Percentiles rank a stretch among this genome's conserved stretches.
Conservation (phyloP, 2,888 invertebrate species). For the Cheilosia variabilis region DNA sequence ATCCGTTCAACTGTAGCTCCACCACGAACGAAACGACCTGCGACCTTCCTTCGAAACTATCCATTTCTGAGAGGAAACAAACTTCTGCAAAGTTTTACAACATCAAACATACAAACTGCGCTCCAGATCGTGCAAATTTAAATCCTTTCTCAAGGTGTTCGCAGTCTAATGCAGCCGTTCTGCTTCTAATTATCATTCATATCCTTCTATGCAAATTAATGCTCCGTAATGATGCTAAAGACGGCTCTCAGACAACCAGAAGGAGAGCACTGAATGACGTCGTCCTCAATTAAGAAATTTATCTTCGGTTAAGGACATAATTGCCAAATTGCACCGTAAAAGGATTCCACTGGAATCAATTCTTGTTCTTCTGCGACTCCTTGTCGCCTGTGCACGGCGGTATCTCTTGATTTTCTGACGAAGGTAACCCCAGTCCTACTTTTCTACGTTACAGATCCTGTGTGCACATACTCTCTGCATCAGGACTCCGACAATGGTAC, state of each 20-base stretch:
- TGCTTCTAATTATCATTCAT: conserved; percentile 57
- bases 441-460: not conserved
- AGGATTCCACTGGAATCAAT: conserved; percentile 60
- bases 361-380: conserved; percentile 14
- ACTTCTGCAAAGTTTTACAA: conserved; percentile 48
- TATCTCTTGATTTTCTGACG: not conserved
- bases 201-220: conserved; percentile 60
- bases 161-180: conserved; percentile 36
- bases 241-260: not conserved
- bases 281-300: conserved; percentile 66
- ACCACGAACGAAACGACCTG: not conserved
- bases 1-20: conserved; percentile 34
- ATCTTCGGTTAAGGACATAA: conserved; percentile 51
- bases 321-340: conserved; percentile 52
- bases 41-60: conserved; percentile 13
- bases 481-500: conserved; percentile 14
- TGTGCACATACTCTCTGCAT: not conserved
- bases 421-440: not conserved
- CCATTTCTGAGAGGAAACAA: conserved; percentile 32
- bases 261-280: conserved; percentile 36
- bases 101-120: conserved; percentile 59
- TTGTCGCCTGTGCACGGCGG: not conserved
- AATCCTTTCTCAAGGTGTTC: conserved; percentile 33
- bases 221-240: conserved; percentile 57
- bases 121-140: conserved; percentile 22